A percentile compares a stretch with the other conserved stretches of the same genome.
Conservation (phyloP, 2,888 invertebrate genomes). For the Drosophila mimica region DNA sequence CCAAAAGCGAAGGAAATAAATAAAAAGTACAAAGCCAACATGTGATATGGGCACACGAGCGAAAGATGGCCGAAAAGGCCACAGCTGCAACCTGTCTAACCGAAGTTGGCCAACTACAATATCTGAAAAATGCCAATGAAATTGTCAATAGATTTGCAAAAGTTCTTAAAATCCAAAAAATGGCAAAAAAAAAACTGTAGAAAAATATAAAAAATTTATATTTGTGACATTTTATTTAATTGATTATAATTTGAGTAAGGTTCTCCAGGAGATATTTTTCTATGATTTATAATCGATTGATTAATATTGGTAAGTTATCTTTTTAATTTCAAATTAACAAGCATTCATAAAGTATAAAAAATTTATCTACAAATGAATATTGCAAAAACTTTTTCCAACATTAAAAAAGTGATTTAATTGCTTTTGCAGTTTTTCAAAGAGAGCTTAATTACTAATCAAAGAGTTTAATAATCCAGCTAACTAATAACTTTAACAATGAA, state of each 20-base stretch:
- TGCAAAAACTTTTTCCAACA: not conserved
- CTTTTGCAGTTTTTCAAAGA: not conserved
- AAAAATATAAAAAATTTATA: not conserved
- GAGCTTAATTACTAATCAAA: not conserved
- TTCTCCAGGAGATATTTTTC: not conserved
- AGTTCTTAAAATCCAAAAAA: not conserved
- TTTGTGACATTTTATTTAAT: not conserved
- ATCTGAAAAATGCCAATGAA: constrained; percentile 10
- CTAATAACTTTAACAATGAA: not conserved
- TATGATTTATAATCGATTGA: not conserved
- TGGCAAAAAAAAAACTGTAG: constrained; percentile 1
- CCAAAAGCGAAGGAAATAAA: constrained; percentile 33
- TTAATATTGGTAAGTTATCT: not conserved
- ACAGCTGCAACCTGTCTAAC: constrained; percentile 50
- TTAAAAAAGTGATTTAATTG: not conserved
- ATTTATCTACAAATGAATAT: not conserved
- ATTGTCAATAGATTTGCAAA: not conserved
- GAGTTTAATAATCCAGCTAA: not conserved
- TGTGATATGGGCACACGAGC: constrained; percentile 55
- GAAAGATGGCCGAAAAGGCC: constrained; percentile 30
- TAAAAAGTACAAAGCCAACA: constrained; percentile 15
- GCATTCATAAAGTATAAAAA: not conserved
- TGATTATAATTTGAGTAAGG: not conserved
- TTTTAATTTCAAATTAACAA: not conserved
- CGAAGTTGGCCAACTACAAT: constrained; percentile 24